A percentile compares a stretch with the other conserved stretches of the same genome.
These are phyloP conservation scores for Eueides isabella DNA, from an alignment of 1,140 invertebrate species.

Conservation along the genomic window DNA sequence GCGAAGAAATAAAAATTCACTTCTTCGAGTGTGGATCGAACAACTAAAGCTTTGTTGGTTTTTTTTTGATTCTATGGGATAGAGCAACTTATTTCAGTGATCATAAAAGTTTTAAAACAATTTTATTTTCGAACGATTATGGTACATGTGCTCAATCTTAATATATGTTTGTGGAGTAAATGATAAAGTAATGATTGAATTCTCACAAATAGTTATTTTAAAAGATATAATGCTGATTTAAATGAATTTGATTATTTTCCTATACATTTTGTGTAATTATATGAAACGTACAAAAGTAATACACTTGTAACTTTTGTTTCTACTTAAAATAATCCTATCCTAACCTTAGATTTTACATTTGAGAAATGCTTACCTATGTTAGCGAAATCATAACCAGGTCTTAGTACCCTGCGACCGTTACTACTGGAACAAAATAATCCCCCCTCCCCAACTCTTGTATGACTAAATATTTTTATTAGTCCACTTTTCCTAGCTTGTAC, in stretches of 20 bases:
- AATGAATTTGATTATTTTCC: not conserved
- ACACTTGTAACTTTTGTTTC: too few species aligned
- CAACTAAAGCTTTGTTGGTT: too few species aligned
- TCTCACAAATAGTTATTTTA: too few species aligned
- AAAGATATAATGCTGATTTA: too few species aligned
- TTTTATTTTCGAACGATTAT: not conserved
- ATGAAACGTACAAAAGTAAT: too few species aligned
- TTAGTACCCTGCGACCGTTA: conserved; percentile 41
- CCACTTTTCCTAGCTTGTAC: conserved; percentile 39
- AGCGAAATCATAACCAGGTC: conserved; percentile 21
- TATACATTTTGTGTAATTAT: too few species aligned
- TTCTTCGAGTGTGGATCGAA: too few species aligned
- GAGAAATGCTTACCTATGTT: not conserved
- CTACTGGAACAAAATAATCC: conserved; percentile 51
- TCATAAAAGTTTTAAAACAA: not conserved
- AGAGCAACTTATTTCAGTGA: not conserved
- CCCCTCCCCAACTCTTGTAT: conserved; percentile 56
- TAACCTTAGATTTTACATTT: too few species aligned
- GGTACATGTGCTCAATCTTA: not conserved
- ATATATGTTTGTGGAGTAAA: not conserved
- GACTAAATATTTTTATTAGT: conserved; percentile 37
- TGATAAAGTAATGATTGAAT: not conserved
- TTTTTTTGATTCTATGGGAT: too few species aligned
- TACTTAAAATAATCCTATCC: too few species aligned
- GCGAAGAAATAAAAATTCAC: too few species aligned